Evolutionary conservation across 1,140 invertebrate genomes (phyloP).

Genomic region (Mya arenaria): DNA sequence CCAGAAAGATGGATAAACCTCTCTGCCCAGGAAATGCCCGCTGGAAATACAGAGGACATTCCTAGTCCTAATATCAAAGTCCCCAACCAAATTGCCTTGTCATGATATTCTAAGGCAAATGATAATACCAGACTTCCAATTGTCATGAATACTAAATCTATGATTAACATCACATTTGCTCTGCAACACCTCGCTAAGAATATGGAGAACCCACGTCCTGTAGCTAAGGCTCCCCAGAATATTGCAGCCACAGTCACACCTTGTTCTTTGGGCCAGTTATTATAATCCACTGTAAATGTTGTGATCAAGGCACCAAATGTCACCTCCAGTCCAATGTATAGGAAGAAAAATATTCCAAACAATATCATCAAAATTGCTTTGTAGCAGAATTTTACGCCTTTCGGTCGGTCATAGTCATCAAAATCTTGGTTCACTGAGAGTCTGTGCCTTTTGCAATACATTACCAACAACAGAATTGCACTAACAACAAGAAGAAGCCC

Average conservation of each 20-base stretch:
- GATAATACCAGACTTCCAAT: constrained; percentile 79
- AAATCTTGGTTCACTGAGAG: constrained; percentile 22
- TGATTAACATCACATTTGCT: constrained; percentile 77
- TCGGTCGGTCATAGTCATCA: constrained; percentile 27
- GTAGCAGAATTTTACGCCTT: neutral
- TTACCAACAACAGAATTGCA: constrained; percentile 79
- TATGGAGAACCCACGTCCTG: constrained; percentile 81
- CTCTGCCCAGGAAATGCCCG: constrained; percentile 82
- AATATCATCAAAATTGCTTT: constrained; percentile 68
- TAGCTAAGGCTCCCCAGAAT: constrained; percentile 83
- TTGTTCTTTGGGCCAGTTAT: constrained; percentile 73
- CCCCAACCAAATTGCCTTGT: constrained; percentile 72
- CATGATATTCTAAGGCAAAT: constrained; percentile 71
- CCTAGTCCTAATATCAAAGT: constrained; percentile 80
- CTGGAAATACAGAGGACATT: constrained; percentile 82
- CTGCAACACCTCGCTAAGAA: constrained; percentile 79
- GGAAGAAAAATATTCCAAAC: constrained; percentile 81
- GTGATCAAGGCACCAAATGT: constrained; percentile 82
- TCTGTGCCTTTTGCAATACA: constrained; percentile 77
- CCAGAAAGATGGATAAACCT: constrained; percentile 82
- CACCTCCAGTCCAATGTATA: constrained; percentile 82
- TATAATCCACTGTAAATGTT: constrained; percentile 78
- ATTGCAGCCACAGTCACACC: constrained; percentile 80
- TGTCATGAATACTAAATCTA: constrained; percentile 77
- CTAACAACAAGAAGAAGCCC: constrained; percentile 79